These are phyloP conservation scores for Aphidius ervi DNA, from an alignment of 1,140 invertebrate genomes.

Conservation along the genomic window DNA sequence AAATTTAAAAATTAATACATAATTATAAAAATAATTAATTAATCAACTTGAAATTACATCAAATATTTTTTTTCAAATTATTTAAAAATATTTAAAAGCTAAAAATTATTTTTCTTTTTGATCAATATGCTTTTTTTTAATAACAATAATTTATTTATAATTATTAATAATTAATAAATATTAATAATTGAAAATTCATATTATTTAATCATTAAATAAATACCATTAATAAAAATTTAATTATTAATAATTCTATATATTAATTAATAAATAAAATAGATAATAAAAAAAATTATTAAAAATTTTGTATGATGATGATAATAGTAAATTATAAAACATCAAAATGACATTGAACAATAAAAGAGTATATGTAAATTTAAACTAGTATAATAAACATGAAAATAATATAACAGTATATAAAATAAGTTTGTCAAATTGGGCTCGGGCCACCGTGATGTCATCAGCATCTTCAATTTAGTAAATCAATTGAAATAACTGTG, in stretches of 20 bases:
- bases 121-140: too few species aligned
- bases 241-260: too few species aligned
- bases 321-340: neutral
- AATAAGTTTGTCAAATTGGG: slow-evolving; percentile 5
- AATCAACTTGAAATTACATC: neutral
- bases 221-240: too few species aligned
- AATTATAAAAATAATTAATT: neutral
- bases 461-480: slow-evolving; percentile 41
- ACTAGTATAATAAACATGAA: too few species aligned
- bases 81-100: too few species aligned
- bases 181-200: too few species aligned
- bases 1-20: slow-evolving; percentile 21
- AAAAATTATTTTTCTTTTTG: too few species aligned
- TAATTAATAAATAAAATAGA: neutral
- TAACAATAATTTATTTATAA: too few species aligned
- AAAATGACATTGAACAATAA: slow-evolving; percentile 2
- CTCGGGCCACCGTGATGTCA: slow-evolving; percentile 29
- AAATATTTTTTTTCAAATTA: too few species aligned
- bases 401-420: neutral
- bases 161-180: too few species aligned
- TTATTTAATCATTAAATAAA: neutral
- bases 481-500: slow-evolving; percentile 44
- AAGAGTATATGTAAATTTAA: neutral
- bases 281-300: neutral
- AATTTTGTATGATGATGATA: neutral